phyloP scores from a whole-genome alignment of 2,888 invertebrate species.

The Drosophila pullipes region DNA sequence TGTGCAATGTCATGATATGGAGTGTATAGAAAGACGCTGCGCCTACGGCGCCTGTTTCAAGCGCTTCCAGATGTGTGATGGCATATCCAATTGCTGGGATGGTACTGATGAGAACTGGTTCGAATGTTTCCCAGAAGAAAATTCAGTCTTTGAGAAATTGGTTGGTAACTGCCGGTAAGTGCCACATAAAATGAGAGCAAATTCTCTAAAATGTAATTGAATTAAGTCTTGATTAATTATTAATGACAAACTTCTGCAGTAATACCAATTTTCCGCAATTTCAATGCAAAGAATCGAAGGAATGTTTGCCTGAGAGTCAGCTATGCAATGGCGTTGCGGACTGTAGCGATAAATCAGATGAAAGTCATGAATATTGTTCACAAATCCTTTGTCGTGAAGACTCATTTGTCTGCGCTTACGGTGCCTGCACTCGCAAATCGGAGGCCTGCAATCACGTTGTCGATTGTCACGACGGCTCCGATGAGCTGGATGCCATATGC shows the following conservation, averaged over 20 bases:
- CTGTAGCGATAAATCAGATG: constrained; percentile 76
- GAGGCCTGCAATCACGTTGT: constrained; percentile 26
- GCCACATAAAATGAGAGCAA: too few species aligned
- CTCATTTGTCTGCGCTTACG: constrained; percentile 70
- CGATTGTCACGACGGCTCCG: constrained; percentile 44
- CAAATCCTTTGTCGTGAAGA: constrained; percentile 66
- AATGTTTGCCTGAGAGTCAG: constrained; percentile 9
- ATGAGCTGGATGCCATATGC: constrained; percentile 42
- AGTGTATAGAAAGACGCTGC: constrained; percentile 13
- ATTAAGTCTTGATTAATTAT: too few species aligned
- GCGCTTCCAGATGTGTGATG: constrained; percentile 6
- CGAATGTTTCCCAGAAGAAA: neutral
- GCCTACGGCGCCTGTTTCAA: constrained; percentile 37
- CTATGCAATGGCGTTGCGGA: constrained; percentile 43
- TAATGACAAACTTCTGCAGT: neutral
- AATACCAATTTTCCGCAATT: neutral
- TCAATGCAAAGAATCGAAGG: constrained; percentile 14
- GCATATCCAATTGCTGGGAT: constrained; percentile 32
- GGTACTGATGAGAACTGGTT: constrained; percentile 30
- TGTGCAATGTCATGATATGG: constrained; percentile 10
- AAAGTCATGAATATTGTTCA: constrained; percentile 66
- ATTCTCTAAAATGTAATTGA: neutral
- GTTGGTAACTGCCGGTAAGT: constrained; percentile 13
- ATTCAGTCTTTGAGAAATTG: neutral
- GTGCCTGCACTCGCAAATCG: constrained; percentile 54